phyloP scores from a whole-genome alignment of 2,888 invertebrate species.

The Dasypogon diadema region DNA sequence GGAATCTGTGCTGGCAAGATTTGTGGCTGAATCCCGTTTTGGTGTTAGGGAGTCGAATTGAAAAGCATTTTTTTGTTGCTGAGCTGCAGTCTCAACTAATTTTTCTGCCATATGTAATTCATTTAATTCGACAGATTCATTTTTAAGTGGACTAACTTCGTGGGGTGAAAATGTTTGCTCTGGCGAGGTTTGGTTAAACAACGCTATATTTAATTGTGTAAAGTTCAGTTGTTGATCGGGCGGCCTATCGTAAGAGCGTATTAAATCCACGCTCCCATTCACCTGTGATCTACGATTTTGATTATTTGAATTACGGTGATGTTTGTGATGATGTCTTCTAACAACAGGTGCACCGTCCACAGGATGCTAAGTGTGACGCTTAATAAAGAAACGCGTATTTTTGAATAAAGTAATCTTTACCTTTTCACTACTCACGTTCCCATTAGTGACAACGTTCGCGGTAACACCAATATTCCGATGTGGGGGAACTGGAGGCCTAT shows the following conservation, averaged over 20 bases:
- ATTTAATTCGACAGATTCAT: conserved; percentile 54
- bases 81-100: conserved; percentile 66
- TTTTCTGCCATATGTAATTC: conserved; percentile 68
- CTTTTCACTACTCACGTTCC: conserved; percentile 57
- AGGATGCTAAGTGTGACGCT: neutral
- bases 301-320: conserved; percentile 62
- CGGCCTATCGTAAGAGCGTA: conserved; percentile 58
- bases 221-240: conserved; percentile 59
- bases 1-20: conserved; percentile 51
- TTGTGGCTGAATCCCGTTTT: conserved; percentile 60
- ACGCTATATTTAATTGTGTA: conserved; percentile 59
- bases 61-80: conserved; percentile 67
- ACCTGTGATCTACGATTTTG: conserved; percentile 59
- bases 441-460: conserved; percentile 69
- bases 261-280: conserved; percentile 57
- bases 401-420: conserved; percentile 50
- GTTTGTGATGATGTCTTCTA: conserved; percentile 63
- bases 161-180: conserved; percentile 59
- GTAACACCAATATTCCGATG: conserved; percentile 80
- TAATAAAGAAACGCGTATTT: neutral
- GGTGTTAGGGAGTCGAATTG: conserved; percentile 69
- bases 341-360: conserved; percentile 53
- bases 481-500: conserved; percentile 90
- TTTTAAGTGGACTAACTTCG: conserved; percentile 57
- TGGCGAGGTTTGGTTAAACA: conserved; percentile 60